A percentile compares a stretch with the other conserved stretches of the same genome.
Conservation (phyloP, 1,140 invertebrate species). For the Dreissena rostriformis region DNA sequence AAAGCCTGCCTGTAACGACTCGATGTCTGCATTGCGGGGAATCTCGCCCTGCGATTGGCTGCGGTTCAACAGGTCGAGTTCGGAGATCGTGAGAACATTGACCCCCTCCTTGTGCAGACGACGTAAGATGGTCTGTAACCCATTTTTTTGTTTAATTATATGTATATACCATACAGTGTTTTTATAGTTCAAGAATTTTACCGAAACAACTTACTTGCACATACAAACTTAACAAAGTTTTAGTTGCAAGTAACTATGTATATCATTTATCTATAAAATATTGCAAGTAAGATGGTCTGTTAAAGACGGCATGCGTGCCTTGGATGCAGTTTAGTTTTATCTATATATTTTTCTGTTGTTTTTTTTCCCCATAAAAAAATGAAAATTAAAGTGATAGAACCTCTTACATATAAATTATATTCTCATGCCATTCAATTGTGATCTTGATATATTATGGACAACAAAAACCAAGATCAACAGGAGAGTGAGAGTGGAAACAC, state of each 20-base stretch:
- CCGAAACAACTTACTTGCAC: too few relatives aligned
- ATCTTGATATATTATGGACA: not conserved
- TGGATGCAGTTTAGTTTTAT: not conserved
- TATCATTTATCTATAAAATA: too few relatives aligned
- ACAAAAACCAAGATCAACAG: not conserved
- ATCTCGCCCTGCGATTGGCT: constrained; percentile 56
- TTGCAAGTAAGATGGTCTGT: not conserved
- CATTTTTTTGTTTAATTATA: not conserved
- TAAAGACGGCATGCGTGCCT: not conserved
- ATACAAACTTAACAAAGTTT: too few relatives aligned
- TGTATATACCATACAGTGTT: too few relatives aligned
- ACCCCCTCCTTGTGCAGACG: constrained; percentile 73
- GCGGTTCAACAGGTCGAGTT: constrained; percentile 73
- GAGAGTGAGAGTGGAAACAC: too few relatives aligned
- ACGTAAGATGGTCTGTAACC: constrained; percentile 67
- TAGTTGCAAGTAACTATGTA: too few relatives aligned
- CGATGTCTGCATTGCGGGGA: constrained; percentile 56
- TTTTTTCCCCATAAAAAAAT: too few relatives aligned
- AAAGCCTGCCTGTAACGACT: constrained; percentile 66
- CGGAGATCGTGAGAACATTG: constrained; percentile 72
- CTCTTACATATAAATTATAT: not conserved
- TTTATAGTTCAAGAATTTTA: too few relatives aligned
- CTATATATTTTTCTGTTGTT: too few relatives aligned
- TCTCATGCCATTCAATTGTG: not conserved
- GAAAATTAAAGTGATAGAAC: too few relatives aligned